These are phyloP conservation scores for Gallinago solitaria DNA, from an alignment of 2,797 vertebrate species.

Conservation along the genomic window DNA sequence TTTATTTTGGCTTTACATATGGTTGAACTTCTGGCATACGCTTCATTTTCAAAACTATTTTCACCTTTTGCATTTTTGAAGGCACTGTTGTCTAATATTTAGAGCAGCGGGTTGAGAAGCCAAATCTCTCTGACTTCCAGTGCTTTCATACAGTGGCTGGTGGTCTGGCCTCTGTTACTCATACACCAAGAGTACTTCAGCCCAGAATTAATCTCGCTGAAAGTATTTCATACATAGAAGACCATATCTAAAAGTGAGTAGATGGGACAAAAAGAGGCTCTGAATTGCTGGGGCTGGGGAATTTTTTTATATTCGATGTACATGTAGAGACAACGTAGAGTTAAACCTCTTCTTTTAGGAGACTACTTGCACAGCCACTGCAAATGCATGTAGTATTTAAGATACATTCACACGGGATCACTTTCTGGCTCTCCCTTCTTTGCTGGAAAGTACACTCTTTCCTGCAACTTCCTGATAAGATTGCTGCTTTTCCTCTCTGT, in stretches of 20 bases:
- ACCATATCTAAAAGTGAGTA: neutral
- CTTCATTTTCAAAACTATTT: neutral
- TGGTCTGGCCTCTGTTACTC: neutral
- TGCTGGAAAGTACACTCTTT: neutral
- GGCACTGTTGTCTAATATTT: neutral
- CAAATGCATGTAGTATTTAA: neutral
- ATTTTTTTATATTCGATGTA: neutral
- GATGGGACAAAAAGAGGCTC: neutral
- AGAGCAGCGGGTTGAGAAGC: neutral
- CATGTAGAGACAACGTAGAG: neutral
- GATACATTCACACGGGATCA: neutral
- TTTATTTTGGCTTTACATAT: neutral
- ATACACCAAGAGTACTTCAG: neutral
- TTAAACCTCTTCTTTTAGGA: neutral
- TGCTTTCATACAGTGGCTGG: neutral
- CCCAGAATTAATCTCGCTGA: neutral
- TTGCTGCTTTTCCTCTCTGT: neutral
- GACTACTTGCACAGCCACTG: neutral
- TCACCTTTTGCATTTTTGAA: neutral
- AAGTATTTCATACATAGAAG: neutral
- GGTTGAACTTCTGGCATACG: neutral
- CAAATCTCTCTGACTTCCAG: neutral
- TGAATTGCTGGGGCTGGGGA: neutral
- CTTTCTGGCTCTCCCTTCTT: neutral
- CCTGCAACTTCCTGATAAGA: neutral